phyloP scores from a whole-genome alignment of 92 coral and sea anemone genomes.

The Palythoa caribaeorum region DNA sequence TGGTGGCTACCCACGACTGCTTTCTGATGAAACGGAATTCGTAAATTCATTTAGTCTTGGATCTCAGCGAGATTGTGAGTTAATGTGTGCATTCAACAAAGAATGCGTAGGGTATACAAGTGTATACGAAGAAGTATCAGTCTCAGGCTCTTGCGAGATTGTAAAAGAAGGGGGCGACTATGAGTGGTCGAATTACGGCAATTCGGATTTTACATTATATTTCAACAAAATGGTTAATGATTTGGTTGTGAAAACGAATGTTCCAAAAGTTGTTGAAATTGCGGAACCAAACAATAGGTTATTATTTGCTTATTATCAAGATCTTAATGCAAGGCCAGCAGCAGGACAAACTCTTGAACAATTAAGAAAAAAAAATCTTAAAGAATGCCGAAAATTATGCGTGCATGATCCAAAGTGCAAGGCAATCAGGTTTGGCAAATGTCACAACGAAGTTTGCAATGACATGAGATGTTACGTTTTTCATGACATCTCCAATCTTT shows the following conservation, averaged over 20 bases:
- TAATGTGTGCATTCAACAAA: background rate
- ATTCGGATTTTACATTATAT: background rate
- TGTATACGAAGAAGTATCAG: too few species aligned
- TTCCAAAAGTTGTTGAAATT: background rate
- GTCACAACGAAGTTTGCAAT: background rate
- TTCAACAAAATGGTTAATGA: background rate
- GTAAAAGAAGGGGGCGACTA: background rate
- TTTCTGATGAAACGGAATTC: background rate
- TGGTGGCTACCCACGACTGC: background rate
- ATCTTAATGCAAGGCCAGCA: too few species aligned
- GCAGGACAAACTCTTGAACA: background rate
- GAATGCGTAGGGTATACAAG: background rate
- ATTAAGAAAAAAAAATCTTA: background rate
- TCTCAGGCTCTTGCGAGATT: background rate
- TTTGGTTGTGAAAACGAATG: background rate
- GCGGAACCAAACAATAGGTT: background rate
- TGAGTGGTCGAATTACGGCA: background rate
- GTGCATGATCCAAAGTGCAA: conserved; percentile 10
- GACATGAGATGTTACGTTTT: background rate
- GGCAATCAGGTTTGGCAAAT: conserved; percentile 2
- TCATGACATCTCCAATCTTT: background rate
- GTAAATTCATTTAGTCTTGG: background rate
- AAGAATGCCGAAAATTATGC: background rate
- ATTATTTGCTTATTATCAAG: background rate
- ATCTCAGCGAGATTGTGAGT: background rate